Evolutionary conservation across 2,113 vertebrate genomes (phyloP), one percentile per base, ranked within the genome.

Genomic region (Nerophis lumbriciformis): DNA sequence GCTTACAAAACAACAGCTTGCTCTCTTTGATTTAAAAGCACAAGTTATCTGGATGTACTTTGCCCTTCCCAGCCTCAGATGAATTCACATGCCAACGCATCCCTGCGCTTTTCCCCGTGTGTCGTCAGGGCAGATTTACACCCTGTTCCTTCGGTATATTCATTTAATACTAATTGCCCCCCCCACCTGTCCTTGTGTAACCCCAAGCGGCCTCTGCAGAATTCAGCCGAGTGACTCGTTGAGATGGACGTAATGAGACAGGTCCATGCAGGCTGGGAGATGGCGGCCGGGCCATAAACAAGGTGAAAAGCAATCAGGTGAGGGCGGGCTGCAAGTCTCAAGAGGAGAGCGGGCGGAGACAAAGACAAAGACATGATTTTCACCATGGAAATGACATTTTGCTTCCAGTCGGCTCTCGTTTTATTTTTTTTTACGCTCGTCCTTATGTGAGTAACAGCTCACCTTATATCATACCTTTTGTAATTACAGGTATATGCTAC

Each of bases 211-310:
- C 49, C 16, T 5, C 9, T 53, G 54, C 36, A 65, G 53, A 76
- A 80, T 67, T 85, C 70, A 63, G 71, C 77, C 78, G 75, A 87
- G 61, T 68, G 83, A 73, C 69, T 88, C 56, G 44, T 65, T 69
- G 83, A 85, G 72, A 85, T 65, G 76, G 77, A 89, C 82, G 35
- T 84, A 90, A 84, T 84, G 85, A 84, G 86, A 89, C 85, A 73
- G 80, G 73, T 75, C 68, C 72, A 76, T 65, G 80, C 80, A 65
- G 69, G 69, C 75, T 69, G 77, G 76, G 77, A 79, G 78, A 71
- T 36, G 62, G 75, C 70, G 71, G 68, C 72, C 69, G 64, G 45
- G 73, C 66, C 66, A 56, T 84, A 88, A 86, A 85, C 87, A 87
- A 84, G 82, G 79, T 81, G 82, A 85, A 79, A 82, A 74, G 81